These are phyloP conservation scores for Poeciliopsis turneri DNA, from an alignment of 2,797 vertebrate species.

Conservation along the genomic window DNA sequence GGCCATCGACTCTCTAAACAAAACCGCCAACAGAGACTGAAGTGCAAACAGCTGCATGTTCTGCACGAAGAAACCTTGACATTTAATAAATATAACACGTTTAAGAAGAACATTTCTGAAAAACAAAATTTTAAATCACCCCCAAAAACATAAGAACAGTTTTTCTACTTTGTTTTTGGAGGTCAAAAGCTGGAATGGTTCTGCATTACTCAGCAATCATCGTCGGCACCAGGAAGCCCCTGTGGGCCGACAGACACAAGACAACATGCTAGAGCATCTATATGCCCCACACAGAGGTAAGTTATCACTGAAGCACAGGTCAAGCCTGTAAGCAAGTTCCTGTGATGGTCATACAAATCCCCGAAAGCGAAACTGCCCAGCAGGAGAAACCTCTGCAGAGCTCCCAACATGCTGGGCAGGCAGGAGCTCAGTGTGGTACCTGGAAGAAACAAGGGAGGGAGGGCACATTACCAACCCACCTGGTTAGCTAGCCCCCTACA, in stretches of 20 bases:
- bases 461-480: background rate
- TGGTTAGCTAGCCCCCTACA: background rate
- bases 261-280: too few species aligned
- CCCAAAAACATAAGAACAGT: background rate
- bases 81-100: background rate
- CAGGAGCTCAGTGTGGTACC: too few species aligned
- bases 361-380: too few species aligned
- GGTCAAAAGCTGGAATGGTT: background rate
- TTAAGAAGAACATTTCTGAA: background rate
- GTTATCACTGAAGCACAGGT: too few species aligned
- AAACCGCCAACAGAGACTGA: background rate
- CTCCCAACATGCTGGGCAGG: background rate
- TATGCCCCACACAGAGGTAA: too few species aligned
- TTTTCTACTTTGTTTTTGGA: background rate
- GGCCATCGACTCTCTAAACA: background rate
- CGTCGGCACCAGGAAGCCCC: too few species aligned
- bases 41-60: background rate
- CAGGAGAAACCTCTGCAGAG: background rate
- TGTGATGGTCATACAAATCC: too few species aligned
- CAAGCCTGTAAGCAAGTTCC: too few species aligned
- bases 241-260: too few species aligned
- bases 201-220: too few species aligned
- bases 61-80: background rate
- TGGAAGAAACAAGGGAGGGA: background rate
- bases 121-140: background rate